phyloP scores from a whole-genome alignment of 2,888 invertebrate genomes.

The Tyria jacobaeae region DNA sequence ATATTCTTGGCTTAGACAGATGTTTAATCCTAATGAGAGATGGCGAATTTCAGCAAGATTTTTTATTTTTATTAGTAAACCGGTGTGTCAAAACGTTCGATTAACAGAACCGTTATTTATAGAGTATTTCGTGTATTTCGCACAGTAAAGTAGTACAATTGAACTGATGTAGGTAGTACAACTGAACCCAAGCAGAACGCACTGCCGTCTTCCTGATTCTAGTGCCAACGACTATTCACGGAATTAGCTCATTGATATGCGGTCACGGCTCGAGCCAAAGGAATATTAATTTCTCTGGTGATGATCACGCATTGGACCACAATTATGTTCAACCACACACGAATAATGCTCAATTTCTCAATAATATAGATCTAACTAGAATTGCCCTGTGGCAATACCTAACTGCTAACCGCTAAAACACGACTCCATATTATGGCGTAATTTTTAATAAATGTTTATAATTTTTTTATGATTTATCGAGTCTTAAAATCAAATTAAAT shows the following conservation, averaged over 20 bases:
- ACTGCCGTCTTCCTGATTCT: constrained; percentile 2
- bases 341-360: neutral
- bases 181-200: neutral
- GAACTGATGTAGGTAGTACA: neutral
- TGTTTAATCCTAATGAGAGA: too few relatives aligned
- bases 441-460: too few relatives aligned
- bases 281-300: neutral
- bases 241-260: constrained; percentile 10
- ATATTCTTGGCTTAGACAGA: too few relatives aligned
- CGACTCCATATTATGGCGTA: neutral
- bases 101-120: too few relatives aligned
- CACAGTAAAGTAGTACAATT: neutral
- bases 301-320: neutral
- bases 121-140: too few relatives aligned
- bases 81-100: too few relatives aligned
- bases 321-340: neutral
- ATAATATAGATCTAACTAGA: neutral
- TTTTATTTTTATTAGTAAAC: too few relatives aligned
- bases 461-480: too few relatives aligned
- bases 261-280: constrained; percentile 5
- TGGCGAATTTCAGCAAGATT: too few relatives aligned
- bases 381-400: neutral
- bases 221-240: constrained; percentile 5
- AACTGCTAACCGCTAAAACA: neutral
- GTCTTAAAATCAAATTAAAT: too few relatives aligned